Evolutionary conservation across 2,797 vertebrate species (phyloP), one percentile per base, ranked within the genome.

Genomic region (Hipposideros larvatus): DNA sequence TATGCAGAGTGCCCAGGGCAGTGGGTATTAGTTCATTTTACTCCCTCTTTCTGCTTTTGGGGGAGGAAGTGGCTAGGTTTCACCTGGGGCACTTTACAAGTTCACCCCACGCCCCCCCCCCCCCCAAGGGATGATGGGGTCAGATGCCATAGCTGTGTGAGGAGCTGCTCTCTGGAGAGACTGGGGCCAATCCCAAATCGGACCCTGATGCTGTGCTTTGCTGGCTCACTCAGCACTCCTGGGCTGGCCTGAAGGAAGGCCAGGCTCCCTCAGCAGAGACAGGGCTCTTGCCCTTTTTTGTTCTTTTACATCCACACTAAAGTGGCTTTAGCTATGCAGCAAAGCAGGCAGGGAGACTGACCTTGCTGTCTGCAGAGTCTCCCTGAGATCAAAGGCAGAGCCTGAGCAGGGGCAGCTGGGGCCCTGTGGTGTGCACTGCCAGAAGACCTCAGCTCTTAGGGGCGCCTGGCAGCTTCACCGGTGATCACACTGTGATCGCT

Each of bases 401-500:
- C 0, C 0, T 97, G 93, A 96, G 43, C 43, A 43, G 43, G 43
- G 97, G 96, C 94, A 97, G 87, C 89, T 96, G 57, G 94, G 91
- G 96, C 97, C 98, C 96, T 96, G 94, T 97, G 80, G 94, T 92
- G 93, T 97, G 48, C 48, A 98, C 31, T 37, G 37, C 37, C 4
- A 84, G 80, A 96, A 98, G 95, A 93, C 92, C 91, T 96, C 92
- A 93, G 89, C 97, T 97, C 94, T 90, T 3, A 57, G 63, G 80
- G 83, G 53, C 61, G 96, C 92, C 93, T 98, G 96, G 95, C 97
- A 98, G 91, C 89, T 15, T 59, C 87, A 80, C 86, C 96, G 96
- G 95, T 98, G 95, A 97, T 97, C 97, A 97, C 95, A 93, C 0
- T 70, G 71, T 96, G 97, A 97, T 97, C 79, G 87, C 86, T 91